Evolutionary conservation across 2,113 vertebrate species (phyloP).

Genomic region (Carlito syrichta): DNA sequence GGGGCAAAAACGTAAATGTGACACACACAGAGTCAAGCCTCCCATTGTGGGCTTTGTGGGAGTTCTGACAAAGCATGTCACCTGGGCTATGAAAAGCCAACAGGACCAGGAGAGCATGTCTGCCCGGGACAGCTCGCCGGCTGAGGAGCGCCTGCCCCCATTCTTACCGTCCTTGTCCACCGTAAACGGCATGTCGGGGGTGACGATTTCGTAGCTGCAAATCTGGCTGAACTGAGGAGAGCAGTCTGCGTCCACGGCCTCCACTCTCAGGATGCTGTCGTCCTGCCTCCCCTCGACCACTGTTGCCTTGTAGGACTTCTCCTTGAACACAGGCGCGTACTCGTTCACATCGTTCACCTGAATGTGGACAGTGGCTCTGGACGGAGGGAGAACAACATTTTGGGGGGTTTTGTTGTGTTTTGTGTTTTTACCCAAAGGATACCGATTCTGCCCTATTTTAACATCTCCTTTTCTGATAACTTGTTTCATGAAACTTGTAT

Average conservation of each 20-base stretch:
- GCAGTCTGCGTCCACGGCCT: slow-evolving; percentile 96
- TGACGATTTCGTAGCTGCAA: slow-evolving; percentile 97
- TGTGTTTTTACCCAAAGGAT: not conserved
- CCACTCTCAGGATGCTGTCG: slow-evolving; percentile 91
- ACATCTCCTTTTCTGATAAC: not conserved
- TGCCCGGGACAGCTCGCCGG: rapidly evolving
- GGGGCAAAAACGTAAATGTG: not conserved
- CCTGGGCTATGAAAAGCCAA: not conserved
- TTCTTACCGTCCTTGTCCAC: slow-evolving; percentile 95
- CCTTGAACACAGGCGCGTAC: slow-evolving; percentile 95
- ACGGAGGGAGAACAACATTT: not conserved
- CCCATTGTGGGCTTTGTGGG: not conserved
- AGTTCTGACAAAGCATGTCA: rapidly evolving
- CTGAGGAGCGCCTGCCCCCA: rapidly evolving
- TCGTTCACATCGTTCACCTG: slow-evolving; percentile 98
- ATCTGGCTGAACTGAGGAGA: slow-evolving; percentile 99
- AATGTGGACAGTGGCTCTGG: slow-evolving; percentile 96
- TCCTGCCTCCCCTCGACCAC: slow-evolving; percentile 91
- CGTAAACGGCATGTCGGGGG: slow-evolving; percentile 93
- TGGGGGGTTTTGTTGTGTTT: not conserved
- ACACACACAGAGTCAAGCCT: not conserved
- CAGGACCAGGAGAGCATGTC: rapidly evolving
- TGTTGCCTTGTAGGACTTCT: slow-evolving; percentile 96
- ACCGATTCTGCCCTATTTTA: not conserved
- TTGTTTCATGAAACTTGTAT: not conserved